These are phyloP conservation scores for Hyperoodon ampullatus DNA, from an alignment of 2,113 vertebrate genomes.

Conservation along the genomic window DNA sequence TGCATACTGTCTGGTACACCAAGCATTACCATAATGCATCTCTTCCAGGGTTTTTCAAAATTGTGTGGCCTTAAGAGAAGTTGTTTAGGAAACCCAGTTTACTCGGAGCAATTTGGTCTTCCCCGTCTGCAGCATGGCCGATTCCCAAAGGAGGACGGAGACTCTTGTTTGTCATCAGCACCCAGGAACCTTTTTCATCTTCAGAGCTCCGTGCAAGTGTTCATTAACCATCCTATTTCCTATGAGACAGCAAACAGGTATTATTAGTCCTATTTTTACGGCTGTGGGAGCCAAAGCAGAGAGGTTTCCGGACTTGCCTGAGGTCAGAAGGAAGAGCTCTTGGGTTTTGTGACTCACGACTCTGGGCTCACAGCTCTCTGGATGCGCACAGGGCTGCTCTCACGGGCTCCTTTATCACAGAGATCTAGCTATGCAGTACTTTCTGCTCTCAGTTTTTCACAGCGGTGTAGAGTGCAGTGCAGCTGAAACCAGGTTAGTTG, in stretches of 20 bases:
- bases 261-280: slow-evolving; percentile 69
- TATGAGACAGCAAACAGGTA: slow-evolving; percentile 16
- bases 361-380: not conserved
- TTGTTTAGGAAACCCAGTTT: no score
- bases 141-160: not conserved
- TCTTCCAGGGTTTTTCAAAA: not conserved
- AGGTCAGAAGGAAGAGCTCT: not conserved
- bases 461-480: not conserved
- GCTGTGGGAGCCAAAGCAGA: slow-evolving; percentile 15
- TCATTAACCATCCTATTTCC: slow-evolving; percentile 62
- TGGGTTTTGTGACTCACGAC: not conserved
- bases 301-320: not conserved
- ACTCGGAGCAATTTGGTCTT: accelerated
- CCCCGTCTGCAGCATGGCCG: not conserved
- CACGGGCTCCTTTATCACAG: not conserved
- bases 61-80: not conserved
- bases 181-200: slow-evolving; percentile 63
- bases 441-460: not conserved
- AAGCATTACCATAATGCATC: accelerated
- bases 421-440: accelerated
- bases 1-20: not conserved
- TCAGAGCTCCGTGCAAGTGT: slow-evolving; percentile 65
- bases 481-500: not conserved
- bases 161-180: slow-evolving; percentile 40
- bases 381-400: not conserved